phyloP scores from a whole-genome alignment of 1,140 invertebrate genomes.

The Ceratitis capitata region DNA sequence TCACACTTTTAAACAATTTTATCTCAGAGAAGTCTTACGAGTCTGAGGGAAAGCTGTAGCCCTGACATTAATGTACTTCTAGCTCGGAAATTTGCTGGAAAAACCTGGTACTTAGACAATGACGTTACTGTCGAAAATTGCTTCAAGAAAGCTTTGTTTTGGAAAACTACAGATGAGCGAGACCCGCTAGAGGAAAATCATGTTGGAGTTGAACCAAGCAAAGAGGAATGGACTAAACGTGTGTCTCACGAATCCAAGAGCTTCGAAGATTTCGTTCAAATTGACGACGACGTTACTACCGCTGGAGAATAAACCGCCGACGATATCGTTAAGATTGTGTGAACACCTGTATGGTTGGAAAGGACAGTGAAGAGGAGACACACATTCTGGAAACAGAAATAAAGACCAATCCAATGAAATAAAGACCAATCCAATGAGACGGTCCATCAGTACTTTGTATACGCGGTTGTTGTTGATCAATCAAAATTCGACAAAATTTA shows the following conservation, averaged over 20 bases:
- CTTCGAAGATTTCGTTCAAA: slow-evolving; percentile 12
- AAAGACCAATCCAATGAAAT: not conserved
- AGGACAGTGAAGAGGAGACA: not conserved
- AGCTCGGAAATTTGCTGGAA: too few species aligned
- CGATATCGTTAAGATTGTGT: slow-evolving; percentile 17
- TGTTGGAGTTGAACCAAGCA: too few species aligned
- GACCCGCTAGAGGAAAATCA: not conserved
- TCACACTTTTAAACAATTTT: too few species aligned
- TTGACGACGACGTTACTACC: slow-evolving; percentile 21
- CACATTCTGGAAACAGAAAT: slow-evolving; percentile 13
- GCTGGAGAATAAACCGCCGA: slow-evolving; percentile 19
- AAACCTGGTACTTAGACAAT: too few species aligned
- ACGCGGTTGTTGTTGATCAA: not conserved
- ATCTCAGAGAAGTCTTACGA: too few species aligned
- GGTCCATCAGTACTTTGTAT: slow-evolving; percentile 19
- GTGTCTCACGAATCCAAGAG: not conserved
- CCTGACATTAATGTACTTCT: too few species aligned
- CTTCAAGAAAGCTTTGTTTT: too few species aligned
- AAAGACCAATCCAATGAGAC: not conserved
- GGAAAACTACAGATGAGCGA: not conserved
- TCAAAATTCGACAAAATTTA: not conserved
- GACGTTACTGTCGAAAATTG: too few species aligned
- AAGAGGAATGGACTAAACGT: too few species aligned
- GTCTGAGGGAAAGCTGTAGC: too few species aligned
- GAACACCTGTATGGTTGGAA: slow-evolving; percentile 14